phyloP scores from a whole-genome alignment of 1,140 invertebrate genomes.

The Aricia agestis region DNA sequence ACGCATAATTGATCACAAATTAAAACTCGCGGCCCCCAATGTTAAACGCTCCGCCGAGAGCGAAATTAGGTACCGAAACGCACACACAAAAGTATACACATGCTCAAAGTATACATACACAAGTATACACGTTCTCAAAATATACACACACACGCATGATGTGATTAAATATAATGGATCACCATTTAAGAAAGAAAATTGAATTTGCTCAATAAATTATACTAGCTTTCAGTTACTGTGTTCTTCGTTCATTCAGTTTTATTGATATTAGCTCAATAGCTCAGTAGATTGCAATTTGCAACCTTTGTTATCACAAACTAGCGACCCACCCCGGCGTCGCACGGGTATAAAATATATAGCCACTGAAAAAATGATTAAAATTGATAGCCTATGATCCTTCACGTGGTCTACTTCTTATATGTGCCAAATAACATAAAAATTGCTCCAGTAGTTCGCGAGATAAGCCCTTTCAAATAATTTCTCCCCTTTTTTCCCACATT shows the following conservation, averaged over 20 bases:
- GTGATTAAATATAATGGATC: conserved; percentile 16
- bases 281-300: too few species aligned
- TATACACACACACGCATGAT: conserved; percentile 6
- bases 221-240: background rate
- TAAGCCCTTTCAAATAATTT: too few species aligned
- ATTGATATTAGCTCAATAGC: background rate
- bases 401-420: too few species aligned
- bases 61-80: conserved; percentile 47
- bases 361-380: too few species aligned
- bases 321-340: too few species aligned
- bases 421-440: too few species aligned
- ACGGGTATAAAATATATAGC: too few species aligned
- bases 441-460: too few species aligned
- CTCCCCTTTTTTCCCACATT: too few species aligned
- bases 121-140: background rate
- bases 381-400: too few species aligned
- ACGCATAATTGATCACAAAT: conserved; percentile 76
- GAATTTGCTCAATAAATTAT: background rate
- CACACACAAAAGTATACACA: background rate
- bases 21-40: conserved; percentile 71
- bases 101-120: background rate
- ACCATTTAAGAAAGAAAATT: background rate
- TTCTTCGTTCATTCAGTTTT: too few species aligned
- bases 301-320: too few species aligned
- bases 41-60: conserved; percentile 66